Evolutionary conservation across 2,113 vertebrate genomes (phyloP), one percentile per base, ranked within the genome.

Genomic region (Gobius niger): DNA sequence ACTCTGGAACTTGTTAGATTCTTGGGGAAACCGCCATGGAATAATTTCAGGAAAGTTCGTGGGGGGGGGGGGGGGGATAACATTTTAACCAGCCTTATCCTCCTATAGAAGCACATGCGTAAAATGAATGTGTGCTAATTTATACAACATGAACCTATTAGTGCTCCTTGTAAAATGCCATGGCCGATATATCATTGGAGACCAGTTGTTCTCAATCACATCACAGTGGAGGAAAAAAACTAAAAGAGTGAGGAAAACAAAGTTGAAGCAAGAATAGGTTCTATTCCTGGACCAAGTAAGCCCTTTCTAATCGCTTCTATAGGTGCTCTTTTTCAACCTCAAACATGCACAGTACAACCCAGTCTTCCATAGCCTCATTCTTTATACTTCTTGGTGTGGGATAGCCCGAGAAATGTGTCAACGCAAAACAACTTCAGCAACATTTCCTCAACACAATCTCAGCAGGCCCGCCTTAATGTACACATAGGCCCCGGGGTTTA

Each of bases 1-100:
- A 0, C 50, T 76, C 59, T 66, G 44, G 53, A 73, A 64, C 41
- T 41, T 56, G 66, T 66, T 57, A 54, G 11, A 13, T 34, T 34
- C 24, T 34, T 34, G 7, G 13, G 49, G 53, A 69, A 51, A 65
- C 47, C 0, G 78, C 1, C 59, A 63, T 40, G 47, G 34, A 69
- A 34, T 34, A 34, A 34, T 34, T 34, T 34, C 2, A 4, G 24
- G 24, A 34, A 4, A 34, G 24, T 34, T 34, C 3, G 24, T 24
- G 24, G 24, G 24, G 24, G 24, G 24, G 24, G 24, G 24, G 24
- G 24, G 24, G n/a, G 63, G 40, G 63, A 46, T 9, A 15, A 42
- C 15, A 42, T 7, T 6, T 41, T 59, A 59, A 59, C 56, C 41
- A 14, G 4, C 19, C 14, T 41, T 15, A 15, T 66, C 15, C 40